Evolutionary conservation across 1,140 invertebrate species (phyloP), one percentile per base, ranked within the genome.

Genomic region (Drosophila nikananu): DNA sequence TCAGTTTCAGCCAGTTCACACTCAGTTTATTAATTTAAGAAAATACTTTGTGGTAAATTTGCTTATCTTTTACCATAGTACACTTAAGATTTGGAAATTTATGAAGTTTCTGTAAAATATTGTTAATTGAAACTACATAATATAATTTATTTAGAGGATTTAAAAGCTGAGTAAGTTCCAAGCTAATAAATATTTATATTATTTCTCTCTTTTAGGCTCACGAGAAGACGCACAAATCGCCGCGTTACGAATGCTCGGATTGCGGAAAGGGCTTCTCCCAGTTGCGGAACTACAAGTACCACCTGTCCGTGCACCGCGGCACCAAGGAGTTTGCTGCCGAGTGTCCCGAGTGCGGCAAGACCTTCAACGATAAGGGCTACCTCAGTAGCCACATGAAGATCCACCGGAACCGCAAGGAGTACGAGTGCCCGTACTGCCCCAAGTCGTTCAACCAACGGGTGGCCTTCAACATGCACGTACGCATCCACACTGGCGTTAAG

Each of bases 381-480:
- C 93, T 97, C 2, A 96, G 96, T 83, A 96, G 95, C 70, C 96
- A 97, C 80, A 95, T 97, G 95, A 97, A 97, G 92, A 97, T 97
- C 65, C 96, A 97, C 86, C 94, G 95, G 52, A 96, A 96, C 87
- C 94, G 95, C 19, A 96, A 96, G 83, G 96, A 97, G 81, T 97
- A 97, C 90, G 95, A 95, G 27, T 97, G 96, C 81, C 94, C 95
- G 17, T 95, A 95, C 62, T 97, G 96, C 81, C 95, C 95, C 1
- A 96, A 96, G 86, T 95, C 96, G 19, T 97, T 97, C 82, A 97
- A 97, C 92, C 96, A 97, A 89, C 94, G 96, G 23, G 96, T 97
- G 17, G 96, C 96, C 8, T 97, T 96, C 91, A 97, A 97, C 82
- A 97, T 97, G 96, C 97, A 97, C 91, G 94, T 96, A 0, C 93